Percentiles rank a stretch among this genome's conserved stretches.
Evolutionary conservation across 1,140 invertebrate genomes (phyloP).

Genomic region (Scaptomyza montana): DNA sequence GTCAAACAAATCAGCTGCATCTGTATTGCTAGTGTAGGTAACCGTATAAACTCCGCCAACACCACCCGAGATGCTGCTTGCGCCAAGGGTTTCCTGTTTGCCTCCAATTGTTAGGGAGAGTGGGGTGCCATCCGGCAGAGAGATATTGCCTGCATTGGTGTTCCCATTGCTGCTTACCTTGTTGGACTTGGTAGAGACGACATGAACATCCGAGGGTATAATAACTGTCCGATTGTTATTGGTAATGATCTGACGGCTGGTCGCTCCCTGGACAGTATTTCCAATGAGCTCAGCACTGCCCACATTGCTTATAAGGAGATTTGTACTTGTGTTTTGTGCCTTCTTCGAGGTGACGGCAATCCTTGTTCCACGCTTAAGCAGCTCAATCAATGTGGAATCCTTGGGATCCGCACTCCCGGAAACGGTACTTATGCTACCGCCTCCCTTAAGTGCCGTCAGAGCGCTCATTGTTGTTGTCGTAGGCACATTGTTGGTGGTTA

Average conservation of each 20-base stretch:
- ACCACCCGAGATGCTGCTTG: conserved; percentile 28
- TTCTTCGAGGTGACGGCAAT: conserved; percentile 86
- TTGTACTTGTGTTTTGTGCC: conserved; percentile 33
- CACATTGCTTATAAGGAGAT: conserved; percentile 46
- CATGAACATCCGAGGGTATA: conserved; percentile 79
- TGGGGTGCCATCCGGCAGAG: conserved; percentile 68
- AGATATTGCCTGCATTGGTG: conserved; percentile 50
- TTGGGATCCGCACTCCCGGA: conserved; percentile 77
- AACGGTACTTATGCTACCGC: conserved; percentile 45
- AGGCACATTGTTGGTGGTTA: conserved; percentile 74
- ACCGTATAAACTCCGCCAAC: conserved; percentile 77
- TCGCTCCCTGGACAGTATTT: conserved; percentile 37
- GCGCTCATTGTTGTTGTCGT: conserved; percentile 74
- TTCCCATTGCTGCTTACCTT: conserved; percentile 41
- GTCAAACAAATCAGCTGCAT: conserved; percentile 70
- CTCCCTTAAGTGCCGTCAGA: conserved; percentile 60
- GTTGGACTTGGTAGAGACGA: conserved; percentile 67
- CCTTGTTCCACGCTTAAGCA: conserved; percentile 88
- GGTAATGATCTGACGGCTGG: conserved; percentile 74
- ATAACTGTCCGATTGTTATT: conserved; percentile 79
- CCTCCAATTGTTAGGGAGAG: conserved; percentile 74
- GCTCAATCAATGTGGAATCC: conserved; percentile 86
- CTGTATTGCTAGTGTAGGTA: conserved; percentile 76
- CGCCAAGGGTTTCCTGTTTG: conserved; percentile 39
- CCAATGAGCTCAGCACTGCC: conserved; percentile 47